Evolutionary conservation across 2,797 vertebrate species (phyloP).

Genomic region (Phalloptychus januarius): DNA sequence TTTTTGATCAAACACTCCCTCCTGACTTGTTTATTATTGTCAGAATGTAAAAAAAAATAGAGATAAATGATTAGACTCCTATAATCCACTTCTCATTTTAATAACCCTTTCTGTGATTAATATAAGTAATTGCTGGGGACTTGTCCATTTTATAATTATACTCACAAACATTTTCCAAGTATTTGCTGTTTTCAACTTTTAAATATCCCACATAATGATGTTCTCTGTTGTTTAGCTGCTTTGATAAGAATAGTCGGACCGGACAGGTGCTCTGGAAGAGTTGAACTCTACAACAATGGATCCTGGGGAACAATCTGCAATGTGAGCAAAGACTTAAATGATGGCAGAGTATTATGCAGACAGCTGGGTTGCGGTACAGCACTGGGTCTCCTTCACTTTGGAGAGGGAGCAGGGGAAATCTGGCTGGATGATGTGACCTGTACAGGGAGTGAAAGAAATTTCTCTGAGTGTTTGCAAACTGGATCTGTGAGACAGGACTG

Average conservation of each 20-base stretch:
- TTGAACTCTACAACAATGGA: background rate
- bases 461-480: accelerated
- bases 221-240: background rate
- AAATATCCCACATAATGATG: background rate
- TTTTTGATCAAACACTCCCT: background rate
- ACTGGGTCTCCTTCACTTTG: background rate
- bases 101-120: background rate
- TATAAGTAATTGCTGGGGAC: background rate
- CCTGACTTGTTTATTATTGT: background rate
- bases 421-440: accelerated
- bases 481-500: accelerated
- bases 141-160: background rate
- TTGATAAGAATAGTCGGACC: background rate
- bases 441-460: background rate
- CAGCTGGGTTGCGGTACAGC: background rate
- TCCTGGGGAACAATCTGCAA: slow-evolving; percentile 36
- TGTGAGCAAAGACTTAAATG: background rate
- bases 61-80: no score
- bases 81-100: no score
- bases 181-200: background rate
- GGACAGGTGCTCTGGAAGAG: background rate
- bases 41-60: background rate
- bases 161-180: background rate
- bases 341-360: slow-evolving; percentile 16
- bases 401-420: background rate